Base-by-base conservation (phyloP, 1,140 invertebrate genomes). In the Leucophenga varia region DNA sequence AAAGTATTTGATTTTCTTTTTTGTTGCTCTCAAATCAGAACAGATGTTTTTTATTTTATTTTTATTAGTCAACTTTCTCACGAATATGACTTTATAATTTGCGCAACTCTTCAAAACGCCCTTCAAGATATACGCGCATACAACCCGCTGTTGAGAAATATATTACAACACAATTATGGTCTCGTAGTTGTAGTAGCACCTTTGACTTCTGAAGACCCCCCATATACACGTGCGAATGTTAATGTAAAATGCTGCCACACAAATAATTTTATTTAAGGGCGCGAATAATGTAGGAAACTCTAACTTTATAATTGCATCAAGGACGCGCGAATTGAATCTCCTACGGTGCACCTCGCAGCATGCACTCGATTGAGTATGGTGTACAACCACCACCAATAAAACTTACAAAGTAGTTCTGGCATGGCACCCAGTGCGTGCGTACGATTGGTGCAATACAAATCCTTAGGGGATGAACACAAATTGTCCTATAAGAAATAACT, bases 141-240 rank as follows among this genome's bases (percentile, higher is more conserved):
- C n/a, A n/a, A n/a, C 63, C 63, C 63, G 63, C 63, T 67, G 63
- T 51, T 67, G 63, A 57, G 63, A 67, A 67, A 56, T 54, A 58
- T 58, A n/a, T n/a, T n/a, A n/a, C n/a, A n/a, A n/a, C n/a, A n/a
- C n/a, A 57, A 28, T 43, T 41, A 57, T 57, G 35, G 49, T n/a
- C n/a, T n/a, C n/a, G n/a, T n/a, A n/a, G n/a, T n/a, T n/a, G n/a
- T 35, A 47, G 32, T 49, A 52, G 54, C 54, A 55, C 48, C 58
- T 47, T 48, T 9, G 25, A 25, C 22, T 25, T 30, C 40, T 14
- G 16, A 16, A 44, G 65, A 69, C 65, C 65, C 65, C 65, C 65
- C 65, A 65, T 57, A 70, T 52, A 50, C 65, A 70, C 59, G 59
- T 69, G 65, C 65, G 65, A 65, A 70, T 52, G 32, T 37, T n/a